Evolutionary conservation across 2,113 vertebrate genomes (phyloP), one percentile per base, ranked within the genome.

Genomic region (Orientallactaga bullata): DNA sequence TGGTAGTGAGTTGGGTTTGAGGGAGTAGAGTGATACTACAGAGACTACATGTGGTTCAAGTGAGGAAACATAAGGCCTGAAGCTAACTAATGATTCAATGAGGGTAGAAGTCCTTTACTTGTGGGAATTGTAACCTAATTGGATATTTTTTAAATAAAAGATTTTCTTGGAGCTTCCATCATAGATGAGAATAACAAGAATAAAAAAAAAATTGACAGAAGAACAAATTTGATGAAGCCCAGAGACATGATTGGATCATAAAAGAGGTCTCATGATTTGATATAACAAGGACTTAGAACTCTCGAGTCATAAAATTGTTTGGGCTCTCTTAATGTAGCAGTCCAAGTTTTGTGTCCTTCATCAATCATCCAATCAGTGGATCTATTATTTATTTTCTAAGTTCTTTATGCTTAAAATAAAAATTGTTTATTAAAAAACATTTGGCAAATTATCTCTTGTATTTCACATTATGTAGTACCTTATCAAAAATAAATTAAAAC

Each of bases 401-500:
- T 35, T 63, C 39, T n/a, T 42, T 39, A 61, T 84, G 6, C 30
- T 87, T 92, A 65, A 87, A 78, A 1, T 66, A 77, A 13, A 91
- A 51, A 37, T 84, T 66, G 83, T n/a, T 69, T 89, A 63, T 88
- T 81, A 23, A 73, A 28, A 90, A 93, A 3, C 23, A 78, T 82
- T 91, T 79, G 21, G 3, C 30, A 15, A 66, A 28, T 55, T 10
- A 30, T 66, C 6, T 94, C 55, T 37, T 86, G 39, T 73, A 3
- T 86, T 88, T 89, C 47, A 83, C 4, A 61, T 72, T 92, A 55
- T 79, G 8, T 24, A 80, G 12, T n/a, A 2, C 28, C 60, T 94
- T 93, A 15, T 78, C 58, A n/a, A 90, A 93, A 89, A 71, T 76
- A 79, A 35, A 26, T 82, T 35, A 78, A 94, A 90, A 23, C 37